Base-by-base conservation (phyloP, 2,113 vertebrate species). In the Hippolais icterina region DNA sequence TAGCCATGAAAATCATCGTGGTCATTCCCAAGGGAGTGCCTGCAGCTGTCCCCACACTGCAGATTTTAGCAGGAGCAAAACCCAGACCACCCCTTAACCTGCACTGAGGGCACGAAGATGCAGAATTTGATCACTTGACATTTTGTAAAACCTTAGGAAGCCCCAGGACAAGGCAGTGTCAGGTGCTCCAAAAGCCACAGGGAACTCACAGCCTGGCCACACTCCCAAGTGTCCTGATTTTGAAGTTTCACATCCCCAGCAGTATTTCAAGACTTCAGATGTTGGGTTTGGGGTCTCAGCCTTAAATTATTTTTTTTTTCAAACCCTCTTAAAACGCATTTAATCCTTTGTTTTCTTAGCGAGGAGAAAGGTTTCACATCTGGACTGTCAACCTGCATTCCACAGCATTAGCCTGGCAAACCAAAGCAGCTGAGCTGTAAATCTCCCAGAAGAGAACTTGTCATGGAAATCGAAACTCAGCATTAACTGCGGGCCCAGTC, bases 351-450 rank as follows among this genome's bases (percentile, higher is more conserved):
- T 94, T 97, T 96, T 97, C 93, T 91, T 95, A 90, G 64, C 0
- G 23, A 91, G 91, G 89, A 97, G 87, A 97, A 96, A 96, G 92
- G 88, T 96, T 95, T 96, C 96, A 95, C 95, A 97, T 97, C 96
- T 97, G 95, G 95, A 97, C 96, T 91, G 95, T 96, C 96, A 97
- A 96, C 96, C 93, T 95, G 90, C 97, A 97, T 97, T 96, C 97
- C 97, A 96, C 35, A 81, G 96, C 83, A 84, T 96, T 80, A 97
- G 91, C 86, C 94, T 97, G 86, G 97, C 95, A 96, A 96, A 96
- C 14, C 66, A 83, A 96, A 96, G 95, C 93, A 93, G 98, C 97
- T 97, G 97, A 98, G 88, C 97, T 96, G 98, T 98, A 98, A 98
- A 98, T 96, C 96, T 97, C 93, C 94, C 44, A 72, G 61, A 71